Base-by-base conservation (phyloP, 2,888 invertebrate species). In the Pristionchus arcanus region DNA sequence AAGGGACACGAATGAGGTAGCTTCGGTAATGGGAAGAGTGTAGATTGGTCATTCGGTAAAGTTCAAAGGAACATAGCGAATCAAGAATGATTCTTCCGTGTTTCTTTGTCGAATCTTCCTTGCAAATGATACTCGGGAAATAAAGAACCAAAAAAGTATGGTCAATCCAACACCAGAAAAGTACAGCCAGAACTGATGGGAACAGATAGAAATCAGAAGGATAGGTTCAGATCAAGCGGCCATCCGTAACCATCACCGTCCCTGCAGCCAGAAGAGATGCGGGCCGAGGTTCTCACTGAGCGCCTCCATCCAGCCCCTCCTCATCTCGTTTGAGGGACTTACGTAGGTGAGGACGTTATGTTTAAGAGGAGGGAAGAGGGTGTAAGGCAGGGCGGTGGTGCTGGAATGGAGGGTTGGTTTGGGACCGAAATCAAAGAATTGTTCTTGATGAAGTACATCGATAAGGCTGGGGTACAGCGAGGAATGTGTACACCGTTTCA, bases 341-440 rank as follows among this genome's bases (percentile, higher is more conserved):
- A 84, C 84, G 55, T 49, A 84, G 53, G n/a, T 28, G 16, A 77
- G 34, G 13, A 49, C 42, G 42, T 49, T 49, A 49, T 49, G 42
- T 49, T 42, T 66, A 37, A 89, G 81, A 0, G 83, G 74, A 28
- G 89, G 89, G 66, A 89, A 66, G 66, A 86, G 37, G 7, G 84
- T 85, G 74, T 37, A 66, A 1, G 25, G 37, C 7, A 13, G 34
- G 55, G 55, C 21, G 13, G 77, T 28, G 59, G 81, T 49, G 49
- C 55, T 28, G 81, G 7, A 53, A 77, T n/a, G 9, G 2, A 21
- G 55, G 53, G 53, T 53, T n/a, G n/a, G n/a, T n/a, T n/a, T n/a
- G n/a, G n/a, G n/a, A n/a, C n/a, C n/a, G n/a, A n/a, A n/a, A n/a
- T n/a, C n/a, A n/a, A n/a, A n/a, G n/a, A n/a, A n/a, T n/a, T n/a